Evolutionary conservation across 2,797 vertebrate genomes (phyloP), one percentile per base, ranked within the genome.

Genomic region (Adrianichthys oophorus): DNA sequence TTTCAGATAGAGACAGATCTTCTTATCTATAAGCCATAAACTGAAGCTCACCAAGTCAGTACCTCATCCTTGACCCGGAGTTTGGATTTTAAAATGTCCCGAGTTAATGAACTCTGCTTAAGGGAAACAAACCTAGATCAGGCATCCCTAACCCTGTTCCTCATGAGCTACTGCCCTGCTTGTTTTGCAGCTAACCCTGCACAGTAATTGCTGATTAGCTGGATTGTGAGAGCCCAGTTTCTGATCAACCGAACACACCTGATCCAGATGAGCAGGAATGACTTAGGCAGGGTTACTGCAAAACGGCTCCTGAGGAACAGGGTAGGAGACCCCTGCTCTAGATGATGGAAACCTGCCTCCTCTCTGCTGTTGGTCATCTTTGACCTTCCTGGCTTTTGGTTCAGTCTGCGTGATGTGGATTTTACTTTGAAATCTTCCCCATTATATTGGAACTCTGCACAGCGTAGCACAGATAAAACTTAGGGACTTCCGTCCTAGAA

Each of bases 21-120:
- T 90, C 84, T 85, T 81, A 78, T 67, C 72, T 81, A 84, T 85
- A 90, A 90, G 90, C 90, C 89, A 90, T 91, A 85, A 77, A 12
- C 32, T 37, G 10, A 37, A 80, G 74, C 82, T 72, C 70, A 78
- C 63, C 59, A 67, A 77, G 78, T 72, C 83, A 82, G 76, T 68
- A 74, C 49, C 42, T 68, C 53, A 72, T 37, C 42, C 68, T 61
- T 78, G 56, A 77, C 56, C 72, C 19, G 19, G 19, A 21, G 19
- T 21, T 29, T 26, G 50, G 59, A 54, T 43, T 64, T 80, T 17
- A n/a, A 70, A 59, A 49, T 51, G 65, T 70, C 75, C 70, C 19
- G 19, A 21, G 19, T 29, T 29, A 5, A 29, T 1, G 74, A 48
- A 70, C 56, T 80, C 32, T 37, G 10, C 32, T 37, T 37, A 13